These are phyloP conservation scores for Pterophyllum scalare DNA, from an alignment of 2,113 vertebrate species.

Conservation along the genomic window DNA sequence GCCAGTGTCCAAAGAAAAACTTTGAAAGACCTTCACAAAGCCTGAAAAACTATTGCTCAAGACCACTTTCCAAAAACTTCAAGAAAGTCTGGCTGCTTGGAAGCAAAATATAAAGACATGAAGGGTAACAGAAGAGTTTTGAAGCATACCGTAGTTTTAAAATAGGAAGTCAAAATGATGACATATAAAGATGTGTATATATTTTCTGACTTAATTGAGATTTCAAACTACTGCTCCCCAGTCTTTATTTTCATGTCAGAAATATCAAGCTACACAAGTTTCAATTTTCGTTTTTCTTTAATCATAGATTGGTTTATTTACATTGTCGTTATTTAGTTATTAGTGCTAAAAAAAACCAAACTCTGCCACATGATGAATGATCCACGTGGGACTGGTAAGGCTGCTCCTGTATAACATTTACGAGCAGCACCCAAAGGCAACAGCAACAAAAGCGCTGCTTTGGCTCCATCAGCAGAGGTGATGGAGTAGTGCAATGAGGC, in stretches of 20 bases:
- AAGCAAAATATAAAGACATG: not conserved
- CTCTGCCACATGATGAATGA: not conserved
- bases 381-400: not conserved
- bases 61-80: too few relatives aligned
- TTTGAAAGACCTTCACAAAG: not conserved
- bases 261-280: not conserved
- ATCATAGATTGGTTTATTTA: not conserved
- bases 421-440: slow-evolving; percentile 15
- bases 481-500: not conserved
- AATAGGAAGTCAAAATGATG: not conserved
- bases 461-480: slow-evolving; percentile 36
- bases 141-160: not conserved
- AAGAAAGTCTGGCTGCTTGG: not conserved
- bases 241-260: not conserved
- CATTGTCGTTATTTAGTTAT: not conserved
- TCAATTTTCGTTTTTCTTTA: not conserved
- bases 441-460: not conserved
- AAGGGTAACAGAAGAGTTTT: not conserved
- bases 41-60: not conserved
- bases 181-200: not conserved
- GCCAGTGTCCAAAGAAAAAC: too few relatives aligned
- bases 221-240: not conserved
- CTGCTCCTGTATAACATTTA: not conserved
- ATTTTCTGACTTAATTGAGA: not conserved
- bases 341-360: not conserved